These are phyloP conservation scores for Hormiphora californensis DNA, from an alignment of 37 sponge, comb jelly and placozoan species.

Conservation along the genomic window DNA sequence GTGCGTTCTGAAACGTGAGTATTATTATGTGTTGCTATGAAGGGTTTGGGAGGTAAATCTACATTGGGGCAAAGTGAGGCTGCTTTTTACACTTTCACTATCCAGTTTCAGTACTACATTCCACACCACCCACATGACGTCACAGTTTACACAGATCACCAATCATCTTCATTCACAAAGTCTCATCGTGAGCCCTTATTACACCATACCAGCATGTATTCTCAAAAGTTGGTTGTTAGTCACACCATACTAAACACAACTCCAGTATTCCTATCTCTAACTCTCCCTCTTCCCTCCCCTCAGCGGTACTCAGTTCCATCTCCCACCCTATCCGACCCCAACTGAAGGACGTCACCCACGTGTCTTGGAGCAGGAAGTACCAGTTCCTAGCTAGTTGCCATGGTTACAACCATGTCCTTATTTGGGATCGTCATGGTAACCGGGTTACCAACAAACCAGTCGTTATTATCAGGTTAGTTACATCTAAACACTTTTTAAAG, in stretches of 20 bases:
- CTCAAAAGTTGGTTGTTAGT: too few species aligned
- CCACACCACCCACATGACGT: too few species aligned
- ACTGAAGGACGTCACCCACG: slow-evolving; percentile 44
- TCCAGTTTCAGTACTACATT: too few species aligned
- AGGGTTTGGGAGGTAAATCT: neutral
- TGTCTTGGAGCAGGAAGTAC: slow-evolving; percentile 52
- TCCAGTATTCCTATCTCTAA: neutral
- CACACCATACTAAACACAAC: neutral
- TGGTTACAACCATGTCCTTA: slow-evolving; percentile 54
- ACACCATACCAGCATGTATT: too few species aligned
- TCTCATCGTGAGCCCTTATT: too few species aligned
- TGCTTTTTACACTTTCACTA: neutral
- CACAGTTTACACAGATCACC: too few species aligned
- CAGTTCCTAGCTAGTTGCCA: slow-evolving; percentile 55
- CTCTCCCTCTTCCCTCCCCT: neutral
- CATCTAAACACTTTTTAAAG: neutral
- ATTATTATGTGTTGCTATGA: neutral
- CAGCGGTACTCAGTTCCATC: slow-evolving; percentile 22
- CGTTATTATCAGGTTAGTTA: slow-evolving; percentile 29
- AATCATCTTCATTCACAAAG: too few species aligned
- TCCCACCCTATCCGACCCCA: slow-evolving; percentile 30
- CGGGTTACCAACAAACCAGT: slow-evolving; percentile 51
- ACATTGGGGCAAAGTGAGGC: neutral
- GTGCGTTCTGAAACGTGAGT: slow-evolving; percentile 52
- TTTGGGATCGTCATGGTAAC: slow-evolving; percentile 48